Conservation (phyloP, 2,113 vertebrate species). For the Coptodon bakossiorum region DNA sequence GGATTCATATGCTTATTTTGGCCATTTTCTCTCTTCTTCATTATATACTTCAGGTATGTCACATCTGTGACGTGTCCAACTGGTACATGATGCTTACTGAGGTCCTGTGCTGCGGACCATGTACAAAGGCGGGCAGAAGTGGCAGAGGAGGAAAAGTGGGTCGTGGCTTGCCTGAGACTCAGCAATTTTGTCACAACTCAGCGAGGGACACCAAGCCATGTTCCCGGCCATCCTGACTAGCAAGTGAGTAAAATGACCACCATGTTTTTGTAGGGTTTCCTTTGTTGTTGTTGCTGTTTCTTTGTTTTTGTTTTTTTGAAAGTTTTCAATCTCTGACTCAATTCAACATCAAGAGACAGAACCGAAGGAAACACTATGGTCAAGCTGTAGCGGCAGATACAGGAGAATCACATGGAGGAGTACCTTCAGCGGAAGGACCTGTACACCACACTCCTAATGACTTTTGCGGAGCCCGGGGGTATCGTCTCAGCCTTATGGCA, state of each 20-base stretch:
- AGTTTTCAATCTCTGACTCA: too few species aligned
- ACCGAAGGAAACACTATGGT: neutral
- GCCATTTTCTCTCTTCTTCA: too few species aligned
- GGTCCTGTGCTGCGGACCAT: too few species aligned
- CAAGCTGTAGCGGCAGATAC: neutral
- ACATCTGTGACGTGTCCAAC: too few species aligned
- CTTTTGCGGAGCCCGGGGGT: neutral
- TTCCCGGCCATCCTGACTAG: neutral
- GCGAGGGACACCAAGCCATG: neutral
- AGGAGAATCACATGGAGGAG: neutral
- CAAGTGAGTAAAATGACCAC: neutral
- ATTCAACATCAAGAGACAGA: too few species aligned
- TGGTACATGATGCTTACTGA: too few species aligned
- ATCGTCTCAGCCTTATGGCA: accelerated
- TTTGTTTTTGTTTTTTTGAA: too few species aligned
- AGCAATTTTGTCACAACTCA: neutral
- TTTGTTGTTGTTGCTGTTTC: neutral
- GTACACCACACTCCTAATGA: neutral
- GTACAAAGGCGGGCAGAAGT: too few species aligned
- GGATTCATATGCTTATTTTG: accelerated
- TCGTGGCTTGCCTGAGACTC: too few species aligned
- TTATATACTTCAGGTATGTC: too few species aligned
- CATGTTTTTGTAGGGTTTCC: neutral
- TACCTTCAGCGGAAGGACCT: neutral
- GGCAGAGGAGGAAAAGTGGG: too few species aligned